Percentiles rank a stretch among this genome's conserved stretches.
Evolutionary conservation across 2,888 invertebrate genomes (phyloP).

Genomic region (Melangyna quadrimaculata): DNA sequence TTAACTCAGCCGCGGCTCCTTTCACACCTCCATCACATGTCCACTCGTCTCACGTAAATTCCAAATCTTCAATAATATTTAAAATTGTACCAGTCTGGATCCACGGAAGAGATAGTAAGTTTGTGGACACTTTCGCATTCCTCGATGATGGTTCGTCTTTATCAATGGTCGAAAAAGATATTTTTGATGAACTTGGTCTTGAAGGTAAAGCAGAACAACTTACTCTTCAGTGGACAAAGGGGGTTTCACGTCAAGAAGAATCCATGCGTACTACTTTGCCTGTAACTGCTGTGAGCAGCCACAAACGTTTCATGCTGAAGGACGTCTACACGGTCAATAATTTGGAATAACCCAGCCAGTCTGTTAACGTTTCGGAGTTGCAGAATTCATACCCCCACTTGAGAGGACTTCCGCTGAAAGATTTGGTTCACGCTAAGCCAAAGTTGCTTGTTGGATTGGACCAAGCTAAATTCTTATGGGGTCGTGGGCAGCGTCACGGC

Average conservation of each 20-base stretch:
- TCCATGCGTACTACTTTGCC: background rate
- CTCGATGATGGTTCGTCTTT: background rate
- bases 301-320: background rate
- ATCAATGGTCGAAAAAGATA: slow-evolving; percentile 17
- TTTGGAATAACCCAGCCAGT: background rate
- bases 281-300: background rate
- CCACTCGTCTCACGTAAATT: background rate
- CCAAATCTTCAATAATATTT: background rate
- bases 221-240: slow-evolving; percentile 21
- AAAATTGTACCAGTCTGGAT: background rate
- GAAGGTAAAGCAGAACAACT: background rate
- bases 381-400: background rate
- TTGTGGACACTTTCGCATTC: background rate
- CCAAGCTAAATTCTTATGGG: background rate
- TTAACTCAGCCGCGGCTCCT: background rate
- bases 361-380: background rate
- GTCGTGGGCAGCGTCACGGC: background rate
- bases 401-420: background rate
- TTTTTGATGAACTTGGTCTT: slow-evolving; percentile 10
- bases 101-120: background rate
- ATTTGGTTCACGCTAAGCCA: background rate
- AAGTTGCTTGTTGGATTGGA: slow-evolving; percentile 4
- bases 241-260: background rate
- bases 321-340: slow-evolving; percentile 2
- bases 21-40: background rate